Evolutionary conservation across 2,113 vertebrate genomes (phyloP), one percentile per base, ranked within the genome.

Genomic region (Caranx ignobilis): DNA sequence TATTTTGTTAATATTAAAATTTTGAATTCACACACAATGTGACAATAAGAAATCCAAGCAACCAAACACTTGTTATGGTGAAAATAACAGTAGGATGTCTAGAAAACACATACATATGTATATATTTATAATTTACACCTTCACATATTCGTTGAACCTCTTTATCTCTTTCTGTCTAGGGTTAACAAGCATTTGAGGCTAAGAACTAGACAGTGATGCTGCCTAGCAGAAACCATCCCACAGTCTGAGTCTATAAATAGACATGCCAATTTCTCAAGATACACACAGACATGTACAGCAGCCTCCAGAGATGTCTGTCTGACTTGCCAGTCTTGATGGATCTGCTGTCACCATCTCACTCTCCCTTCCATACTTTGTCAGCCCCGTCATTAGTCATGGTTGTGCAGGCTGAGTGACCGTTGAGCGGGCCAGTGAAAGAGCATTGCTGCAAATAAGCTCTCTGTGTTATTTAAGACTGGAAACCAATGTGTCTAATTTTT

Each of bases 211-310:
- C 77, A 37, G 37, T 48, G 63, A 82, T 75, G 74, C 54, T 34
- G 82, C 76, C 74, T 43, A 8, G 63, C 60, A 81, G 83, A 77
- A 83, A 87, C 74, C 87, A 47, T 60, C 75, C 84, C 71, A 79
- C 70, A 87, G 85, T 87, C 80, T 76, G 47, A 12, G 26, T 52
- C 87, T 90, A 91, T 84, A 89, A 90, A 92, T 91, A 90, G 84
- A 82, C 45, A 65, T 77, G 84, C 57, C 85, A 80, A 73, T 90
- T 83, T 87, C 52, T 79, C 47, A 12, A 31, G 70, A 71, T 71
- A 65, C 48, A 55, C 55, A 52, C 67, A 62, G 61, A 69, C 69
- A 50, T 52, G 66, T 70, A 78, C 57, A 66, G 39, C 82, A 83
- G 31, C 84, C 83, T 86, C 50, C 75, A 52, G 83, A 83, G 75